Evolutionary conservation across 2,113 vertebrate species (phyloP), one percentile per base, ranked within the genome.

Genomic region (Larimichthys polyactis): DNA sequence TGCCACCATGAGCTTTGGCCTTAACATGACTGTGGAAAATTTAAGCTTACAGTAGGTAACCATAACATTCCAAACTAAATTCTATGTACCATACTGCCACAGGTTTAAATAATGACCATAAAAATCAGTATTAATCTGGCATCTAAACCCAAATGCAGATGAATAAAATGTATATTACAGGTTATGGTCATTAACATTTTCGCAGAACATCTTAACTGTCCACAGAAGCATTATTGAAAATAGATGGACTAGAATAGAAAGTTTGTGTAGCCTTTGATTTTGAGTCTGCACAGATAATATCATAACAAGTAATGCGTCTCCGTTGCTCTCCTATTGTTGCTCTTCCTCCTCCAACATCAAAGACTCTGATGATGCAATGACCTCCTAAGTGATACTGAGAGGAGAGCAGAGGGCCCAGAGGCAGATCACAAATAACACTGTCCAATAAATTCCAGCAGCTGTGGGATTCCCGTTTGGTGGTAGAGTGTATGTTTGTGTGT

Each of bases 371-470:
- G 90, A 89, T 85, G 89, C 63, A 89, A 85, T 78, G 55, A 58
- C 59, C n/a, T 84, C 75, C 82, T 79, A 90, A 92, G 81, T 78
- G 87, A 90, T 89, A 59, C 84, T 75, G 70, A 68, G 83, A 87
- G 73, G 64, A 67, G 73, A 82, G 71, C 82, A 85, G 67, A 84
- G 80, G 83, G 64, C 82, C 88, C 64, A 24, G 84, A 85, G 85
- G 78, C 86, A 57, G 46, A 88, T 84, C 82, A 75, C 87, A 92
- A 93, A 91, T 86, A 92, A 89, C 81, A 74, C 78, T 89, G 88
- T 89, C 80, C 87, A 92, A 94, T 92, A 92, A 89, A 92, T 87
- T 73, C 72, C 71, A 82, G 85, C 75, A 86, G 89, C 71, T n/a
- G 81, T 92, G 88, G 88, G 90, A 93, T 86, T 78, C 81, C 29